Conservation (phyloP, 1,140 invertebrate genomes). For the Lethocerus indicus region DNA sequence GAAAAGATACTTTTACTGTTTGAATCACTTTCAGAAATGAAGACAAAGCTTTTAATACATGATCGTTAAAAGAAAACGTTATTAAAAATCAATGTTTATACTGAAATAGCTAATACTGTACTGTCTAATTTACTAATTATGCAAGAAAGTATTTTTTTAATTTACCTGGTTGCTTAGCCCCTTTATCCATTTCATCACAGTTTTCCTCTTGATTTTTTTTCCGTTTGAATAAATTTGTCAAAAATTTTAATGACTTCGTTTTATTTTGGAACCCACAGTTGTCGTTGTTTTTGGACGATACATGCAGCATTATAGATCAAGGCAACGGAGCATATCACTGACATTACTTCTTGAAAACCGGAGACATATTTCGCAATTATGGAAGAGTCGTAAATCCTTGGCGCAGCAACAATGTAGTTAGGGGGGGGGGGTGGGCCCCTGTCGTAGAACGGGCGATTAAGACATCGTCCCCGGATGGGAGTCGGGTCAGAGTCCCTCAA, state of each 20-base stretch:
- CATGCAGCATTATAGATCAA: conserved; percentile 12
- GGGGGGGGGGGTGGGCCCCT: too few species aligned
- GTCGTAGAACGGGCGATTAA: too few species aligned
- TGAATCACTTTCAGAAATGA: too few species aligned
- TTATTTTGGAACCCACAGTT: conserved; percentile 6
- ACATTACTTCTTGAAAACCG: too few species aligned
- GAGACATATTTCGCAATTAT: not conserved
- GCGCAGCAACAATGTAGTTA: too few species aligned
- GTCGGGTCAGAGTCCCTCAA: too few species aligned
- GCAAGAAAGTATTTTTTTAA: not conserved
- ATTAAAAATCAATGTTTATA: not conserved
- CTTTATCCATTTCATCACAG: conserved; percentile 7
- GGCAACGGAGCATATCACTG: too few species aligned
- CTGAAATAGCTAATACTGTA: not conserved
- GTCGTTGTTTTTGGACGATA: conserved; percentile 6
- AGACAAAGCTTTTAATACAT: too few species aligned
- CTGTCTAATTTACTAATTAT: not conserved
- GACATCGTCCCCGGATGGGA: too few species aligned
- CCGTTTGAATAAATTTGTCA: conserved; percentile 11
- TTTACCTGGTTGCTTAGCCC: conserved; percentile 6
- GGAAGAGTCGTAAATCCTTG: not conserved
- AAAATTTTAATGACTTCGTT: conserved; percentile 11
- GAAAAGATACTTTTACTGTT: too few species aligned
- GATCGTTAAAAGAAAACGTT: too few species aligned
- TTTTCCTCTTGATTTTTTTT: conserved; percentile 5